phyloP scores from a whole-genome alignment of 2,888 invertebrate species.

The Xestobium rufovillosum region DNA sequence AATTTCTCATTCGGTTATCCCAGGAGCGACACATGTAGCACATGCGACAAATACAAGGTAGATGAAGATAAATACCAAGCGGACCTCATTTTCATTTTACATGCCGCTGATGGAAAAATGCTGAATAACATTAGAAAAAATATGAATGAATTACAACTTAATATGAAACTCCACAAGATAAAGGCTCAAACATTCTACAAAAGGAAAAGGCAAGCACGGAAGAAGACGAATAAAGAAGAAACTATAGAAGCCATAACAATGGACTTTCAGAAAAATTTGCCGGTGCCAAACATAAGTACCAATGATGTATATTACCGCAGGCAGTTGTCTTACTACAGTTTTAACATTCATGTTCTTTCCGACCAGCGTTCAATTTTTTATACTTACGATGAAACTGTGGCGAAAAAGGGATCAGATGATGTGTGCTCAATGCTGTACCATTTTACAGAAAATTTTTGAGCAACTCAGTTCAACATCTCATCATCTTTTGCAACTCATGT shows the following conservation, averaged over 20 bases:
- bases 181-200: background rate
- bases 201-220: too few relatives aligned
- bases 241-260: slow-evolving; percentile 3
- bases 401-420: slow-evolving; percentile 26
- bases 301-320: slow-evolving; percentile 27
- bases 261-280: slow-evolving; percentile 16
- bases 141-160: background rate
- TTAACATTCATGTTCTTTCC: slow-evolving; percentile 26
- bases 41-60: slow-evolving; percentile 7
- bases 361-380: slow-evolving; percentile 17
- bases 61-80: slow-evolving; percentile 5
- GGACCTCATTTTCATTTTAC: slow-evolving; percentile 2
- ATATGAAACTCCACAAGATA: slow-evolving; percentile 6
- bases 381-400: slow-evolving; percentile 22
- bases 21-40: slow-evolving; percentile 9
- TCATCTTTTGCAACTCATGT: slow-evolving; percentile 27
- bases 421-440: slow-evolving; percentile 26
- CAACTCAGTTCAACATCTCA: slow-evolving; percentile 15
- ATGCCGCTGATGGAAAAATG: background rate
- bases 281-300: slow-evolving; percentile 24
- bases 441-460: slow-evolving; percentile 22
- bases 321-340: slow-evolving; percentile 23
- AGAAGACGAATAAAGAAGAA: background rate
- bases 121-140: slow-evolving; percentile 2
- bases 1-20: slow-evolving; percentile 8